Percentiles rank a stretch among this genome's conserved stretches.
These are phyloP conservation scores for Euplagia quadripunctaria DNA, from an alignment of 2,888 invertebrate species.

Conservation along the genomic window DNA sequence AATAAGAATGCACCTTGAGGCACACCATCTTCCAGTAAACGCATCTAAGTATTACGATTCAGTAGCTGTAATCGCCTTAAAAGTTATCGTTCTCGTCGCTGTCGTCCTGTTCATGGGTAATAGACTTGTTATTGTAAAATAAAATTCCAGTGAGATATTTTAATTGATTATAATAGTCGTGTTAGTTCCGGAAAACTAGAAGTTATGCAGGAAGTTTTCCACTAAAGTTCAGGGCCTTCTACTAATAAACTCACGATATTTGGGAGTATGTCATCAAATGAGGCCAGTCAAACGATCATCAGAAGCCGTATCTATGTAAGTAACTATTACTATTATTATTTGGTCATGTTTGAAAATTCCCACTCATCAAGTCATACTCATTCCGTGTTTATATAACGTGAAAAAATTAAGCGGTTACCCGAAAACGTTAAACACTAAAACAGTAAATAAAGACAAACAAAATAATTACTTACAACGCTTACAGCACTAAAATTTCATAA, in stretches of 20 bases:
- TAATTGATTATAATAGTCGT: neutral
- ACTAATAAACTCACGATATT: neutral
- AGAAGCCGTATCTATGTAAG: neutral
- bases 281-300: neutral
- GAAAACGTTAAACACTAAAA: neutral
- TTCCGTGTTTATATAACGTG: too few species aligned
- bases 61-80: too few species aligned
- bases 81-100: too few species aligned
- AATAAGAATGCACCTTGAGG: too few species aligned
- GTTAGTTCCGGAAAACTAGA: neutral
- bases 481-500: constrained; percentile 32
- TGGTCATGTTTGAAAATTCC: neutral
- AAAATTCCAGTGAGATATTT: neutral
- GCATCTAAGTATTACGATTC: too few species aligned
- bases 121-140: neutral
- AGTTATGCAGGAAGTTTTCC: neutral
- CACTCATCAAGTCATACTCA: neutral
- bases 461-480: constrained; percentile 20
- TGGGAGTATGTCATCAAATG: neutral
- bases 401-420: neutral
- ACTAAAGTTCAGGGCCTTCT: neutral
- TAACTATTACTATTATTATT: neutral
- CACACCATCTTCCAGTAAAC: too few species aligned
- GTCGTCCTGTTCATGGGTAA: too few species aligned
- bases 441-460: neutral